phyloP scores from a whole-genome alignment of 2,113 vertebrate genomes.

The Gopherus evgoodei region DNA sequence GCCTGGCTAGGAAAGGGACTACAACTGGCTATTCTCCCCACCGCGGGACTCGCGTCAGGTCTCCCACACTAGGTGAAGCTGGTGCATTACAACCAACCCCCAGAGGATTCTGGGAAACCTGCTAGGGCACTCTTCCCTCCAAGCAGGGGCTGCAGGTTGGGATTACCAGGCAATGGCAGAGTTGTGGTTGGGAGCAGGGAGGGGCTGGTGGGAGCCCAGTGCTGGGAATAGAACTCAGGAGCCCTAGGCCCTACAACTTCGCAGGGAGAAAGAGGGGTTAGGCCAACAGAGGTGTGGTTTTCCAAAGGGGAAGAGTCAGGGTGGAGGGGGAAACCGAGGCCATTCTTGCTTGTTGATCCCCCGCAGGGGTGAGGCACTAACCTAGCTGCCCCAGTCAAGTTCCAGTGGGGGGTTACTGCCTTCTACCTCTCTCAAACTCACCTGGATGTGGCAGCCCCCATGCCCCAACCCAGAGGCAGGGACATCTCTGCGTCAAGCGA shows the following conservation, averaged over 20 bases:
- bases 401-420: no score
- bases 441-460: no score
- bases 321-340: not conserved
- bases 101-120: not conserved
- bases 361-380: no score
- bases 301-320: not conserved
- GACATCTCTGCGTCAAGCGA: no score
- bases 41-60: not conserved
- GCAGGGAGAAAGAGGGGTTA: not conserved
- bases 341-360: not conserved
- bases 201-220: not conserved
- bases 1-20: not conserved
- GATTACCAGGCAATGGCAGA: not conserved
- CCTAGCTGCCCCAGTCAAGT: no score
- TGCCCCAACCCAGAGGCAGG: no score
- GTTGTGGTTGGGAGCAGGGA: not conserved
- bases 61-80: not conserved
- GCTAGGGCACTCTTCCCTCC: not conserved
- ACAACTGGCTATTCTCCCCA: not conserved
- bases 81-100: not conserved
- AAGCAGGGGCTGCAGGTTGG: not conserved
- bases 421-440: no score
- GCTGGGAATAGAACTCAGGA: not conserved
- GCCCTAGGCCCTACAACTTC: not conserved
- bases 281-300: not conserved